phyloP scores from a whole-genome alignment of 1,140 invertebrate genomes.

The Grapholita molesta region DNA sequence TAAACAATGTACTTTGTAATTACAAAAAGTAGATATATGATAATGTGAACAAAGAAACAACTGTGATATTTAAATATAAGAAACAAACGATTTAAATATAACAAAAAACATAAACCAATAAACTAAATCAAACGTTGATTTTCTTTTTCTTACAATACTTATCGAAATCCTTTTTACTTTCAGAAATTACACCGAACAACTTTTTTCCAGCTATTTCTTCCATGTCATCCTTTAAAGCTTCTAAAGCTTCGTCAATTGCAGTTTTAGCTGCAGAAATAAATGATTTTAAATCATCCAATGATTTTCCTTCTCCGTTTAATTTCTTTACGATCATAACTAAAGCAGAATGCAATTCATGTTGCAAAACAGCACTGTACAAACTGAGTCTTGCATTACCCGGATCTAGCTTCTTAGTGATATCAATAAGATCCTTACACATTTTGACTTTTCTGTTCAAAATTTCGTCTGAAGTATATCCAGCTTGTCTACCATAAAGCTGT shows the following conservation, averaged over 20 bases:
- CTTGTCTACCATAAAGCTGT: constrained; percentile 85
- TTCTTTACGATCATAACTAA: constrained; percentile 77
- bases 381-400: constrained; percentile 83
- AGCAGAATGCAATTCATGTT: constrained; percentile 83
- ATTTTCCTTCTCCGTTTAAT: constrained; percentile 61
- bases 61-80: constrained; percentile 42
- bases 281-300: constrained; percentile 46
- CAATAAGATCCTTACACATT: constrained; percentile 83
- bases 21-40: background rate
- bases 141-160: constrained; percentile 61
- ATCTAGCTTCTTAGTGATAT: constrained; percentile 82
- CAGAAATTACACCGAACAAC: constrained; percentile 53
- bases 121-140: constrained; percentile 31
- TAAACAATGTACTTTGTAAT: background rate
- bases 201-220: constrained; percentile 69
- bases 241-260: constrained; percentile 50
- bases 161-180: constrained; percentile 60
- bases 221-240: constrained; percentile 60
- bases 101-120: constrained; percentile 19
- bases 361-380: constrained; percentile 85
- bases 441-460: constrained; percentile 81
- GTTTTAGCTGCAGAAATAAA: constrained; percentile 51
- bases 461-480: constrained; percentile 79
- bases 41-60: constrained; percentile 30
- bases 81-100: constrained; percentile 25